These are phyloP conservation scores for Phyllotreta striolata DNA, from an alignment of 2,888 invertebrate species.

Conservation along the genomic window DNA sequence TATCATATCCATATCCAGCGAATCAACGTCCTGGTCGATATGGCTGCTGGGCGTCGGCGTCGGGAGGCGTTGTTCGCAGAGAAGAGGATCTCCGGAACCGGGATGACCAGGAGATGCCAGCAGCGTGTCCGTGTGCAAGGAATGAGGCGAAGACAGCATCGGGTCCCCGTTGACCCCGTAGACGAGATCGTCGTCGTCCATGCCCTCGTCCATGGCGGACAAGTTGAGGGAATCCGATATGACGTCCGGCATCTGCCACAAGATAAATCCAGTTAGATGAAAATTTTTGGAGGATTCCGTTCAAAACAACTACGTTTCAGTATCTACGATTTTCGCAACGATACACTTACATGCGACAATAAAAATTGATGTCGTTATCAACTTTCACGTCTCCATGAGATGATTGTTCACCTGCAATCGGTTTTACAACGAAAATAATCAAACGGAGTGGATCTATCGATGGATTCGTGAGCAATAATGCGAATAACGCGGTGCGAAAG, in stretches of 20 bases:
- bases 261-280: too few relatives aligned
- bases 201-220: constrained; percentile 71
- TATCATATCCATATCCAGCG: constrained; percentile 65
- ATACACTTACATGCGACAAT: neutral
- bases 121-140: constrained; percentile 69
- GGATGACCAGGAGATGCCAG: constrained; percentile 67
- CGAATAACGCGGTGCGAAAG: too few relatives aligned
- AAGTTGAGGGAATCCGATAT: constrained; percentile 64
- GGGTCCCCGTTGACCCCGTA: constrained; percentile 61
- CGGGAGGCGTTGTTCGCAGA: constrained; percentile 62
- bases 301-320: too few relatives aligned
- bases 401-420: too few relatives aligned
- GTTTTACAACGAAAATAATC: neutral
- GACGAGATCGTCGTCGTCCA: constrained; percentile 61
- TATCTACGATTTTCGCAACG: neutral
- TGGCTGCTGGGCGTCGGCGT: constrained; percentile 62
- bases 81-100: constrained; percentile 70
- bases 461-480: too few relatives aligned
- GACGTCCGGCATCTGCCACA: constrained; percentile 56
- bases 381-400: too few relatives aligned
- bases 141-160: constrained; percentile 63
- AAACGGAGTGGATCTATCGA: neutral
- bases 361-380: neutral
- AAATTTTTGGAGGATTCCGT: too few relatives aligned
- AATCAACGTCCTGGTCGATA: constrained; percentile 63